A percentile compares a stretch with the other conserved stretches of the same genome.
These are phyloP conservation scores for Hecatera dysodea DNA, from an alignment of 2,888 invertebrate genomes.

Conservation along the genomic window DNA sequence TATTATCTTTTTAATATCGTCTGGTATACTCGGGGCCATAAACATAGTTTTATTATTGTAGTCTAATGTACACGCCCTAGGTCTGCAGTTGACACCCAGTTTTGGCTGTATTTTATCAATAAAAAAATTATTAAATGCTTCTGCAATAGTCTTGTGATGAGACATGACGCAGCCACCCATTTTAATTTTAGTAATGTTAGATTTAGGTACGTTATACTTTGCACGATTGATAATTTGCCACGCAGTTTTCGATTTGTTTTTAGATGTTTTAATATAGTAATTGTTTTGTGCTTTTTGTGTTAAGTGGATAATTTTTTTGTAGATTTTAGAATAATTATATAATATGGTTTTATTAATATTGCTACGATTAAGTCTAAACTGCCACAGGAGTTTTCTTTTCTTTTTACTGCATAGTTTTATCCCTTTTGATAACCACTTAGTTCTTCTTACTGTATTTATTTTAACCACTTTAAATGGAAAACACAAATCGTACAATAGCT, in stretches of 20 bases:
- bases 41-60: too few species aligned
- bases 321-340: slow-evolving; percentile 1
- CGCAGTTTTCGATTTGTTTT: slow-evolving; percentile 11
- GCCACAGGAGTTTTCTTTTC: too few species aligned
- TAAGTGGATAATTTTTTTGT: slow-evolving; percentile 2
- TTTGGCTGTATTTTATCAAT: too few species aligned
- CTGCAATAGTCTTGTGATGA: slow-evolving; percentile 1
- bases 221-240: slow-evolving; percentile 15
- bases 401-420: too few species aligned
- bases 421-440: too few species aligned
- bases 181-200: slow-evolving; percentile 13
- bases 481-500: slow-evolving; percentile 8
- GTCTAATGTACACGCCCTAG: too few species aligned
- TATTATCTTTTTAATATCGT: too few species aligned
- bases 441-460: slow-evolving; percentile 2
- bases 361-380: too few species aligned
- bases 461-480: slow-evolving; percentile 8
- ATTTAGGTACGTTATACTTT: slow-evolving; percentile 10
- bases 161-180: background rate
- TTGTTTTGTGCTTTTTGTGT: background rate
- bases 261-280: background rate
- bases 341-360: too few species aligned
- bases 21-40: too few species aligned
- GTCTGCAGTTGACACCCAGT: too few species aligned
- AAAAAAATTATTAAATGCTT: background rate